Conservation (phyloP, 2,888 invertebrate species). For the Drosophila anomelani region DNA sequence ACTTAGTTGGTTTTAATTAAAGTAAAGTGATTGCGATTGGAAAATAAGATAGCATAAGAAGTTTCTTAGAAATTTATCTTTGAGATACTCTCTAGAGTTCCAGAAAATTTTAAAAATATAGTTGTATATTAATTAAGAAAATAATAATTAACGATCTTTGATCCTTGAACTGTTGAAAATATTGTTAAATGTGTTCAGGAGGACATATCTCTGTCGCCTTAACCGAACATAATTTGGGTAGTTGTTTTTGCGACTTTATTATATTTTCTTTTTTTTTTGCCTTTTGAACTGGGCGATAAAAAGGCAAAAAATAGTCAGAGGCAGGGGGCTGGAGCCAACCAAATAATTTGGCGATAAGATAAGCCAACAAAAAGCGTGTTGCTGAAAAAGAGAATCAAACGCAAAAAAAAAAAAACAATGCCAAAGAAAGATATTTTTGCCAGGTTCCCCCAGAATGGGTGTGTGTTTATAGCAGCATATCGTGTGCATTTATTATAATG, state of each 20-base stretch:
- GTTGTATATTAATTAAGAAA: neutral
- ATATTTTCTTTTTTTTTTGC: constrained; percentile 51
- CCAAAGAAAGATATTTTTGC: constrained; percentile 30
- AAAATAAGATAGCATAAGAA: neutral
- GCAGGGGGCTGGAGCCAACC: constrained; percentile 4
- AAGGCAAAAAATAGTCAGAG: constrained; percentile 28
- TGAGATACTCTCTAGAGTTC: neutral
- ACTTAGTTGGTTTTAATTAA: neutral
- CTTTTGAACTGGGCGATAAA: constrained; percentile 72
- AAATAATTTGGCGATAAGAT: constrained; percentile 65
- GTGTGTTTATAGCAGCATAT: constrained; percentile 23
- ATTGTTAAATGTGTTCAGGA: neutral
- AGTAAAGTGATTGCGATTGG: neutral
- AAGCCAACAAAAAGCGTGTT: constrained; percentile 49
- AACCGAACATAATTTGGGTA: constrained; percentile 14
- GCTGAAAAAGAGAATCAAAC: constrained; percentile 19
- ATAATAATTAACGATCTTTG: neutral
- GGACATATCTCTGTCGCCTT: constrained; percentile 13
- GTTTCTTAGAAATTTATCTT: too few species aligned
- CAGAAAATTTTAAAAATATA: neutral
- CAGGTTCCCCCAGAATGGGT: constrained; percentile 15
- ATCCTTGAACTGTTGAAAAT: too few species aligned
- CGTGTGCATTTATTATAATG: constrained; percentile 40
- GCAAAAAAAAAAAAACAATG: constrained; percentile 23
- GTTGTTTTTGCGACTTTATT: constrained; percentile 50